Evolutionary conservation across 1,140 invertebrate genomes (phyloP).

Genomic region (Pseudomyrmex sp.): DNA sequence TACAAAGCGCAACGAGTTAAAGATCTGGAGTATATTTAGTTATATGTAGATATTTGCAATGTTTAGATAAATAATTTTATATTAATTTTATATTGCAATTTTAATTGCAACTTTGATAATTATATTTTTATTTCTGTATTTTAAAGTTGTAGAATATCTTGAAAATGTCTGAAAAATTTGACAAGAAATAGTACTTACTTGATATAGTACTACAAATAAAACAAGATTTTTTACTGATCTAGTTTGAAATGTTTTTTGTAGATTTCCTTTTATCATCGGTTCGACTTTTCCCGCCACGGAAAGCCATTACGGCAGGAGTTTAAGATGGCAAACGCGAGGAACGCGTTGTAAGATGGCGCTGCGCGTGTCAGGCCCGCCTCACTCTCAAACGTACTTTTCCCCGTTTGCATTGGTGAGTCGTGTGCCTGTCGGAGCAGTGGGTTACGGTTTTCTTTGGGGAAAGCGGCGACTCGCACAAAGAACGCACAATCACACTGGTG

Average conservation of each 20-base stretch:
- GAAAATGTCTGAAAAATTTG: too few relatives aligned
- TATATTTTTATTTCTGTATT: background rate
- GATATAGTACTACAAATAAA: too few relatives aligned
- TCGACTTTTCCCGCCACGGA: constrained; percentile 23
- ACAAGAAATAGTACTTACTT: too few relatives aligned
- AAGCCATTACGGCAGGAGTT: background rate
- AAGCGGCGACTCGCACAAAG: constrained; percentile 62
- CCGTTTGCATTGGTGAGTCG: constrained; percentile 71
- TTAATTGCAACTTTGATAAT: background rate
- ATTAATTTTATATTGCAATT: background rate
- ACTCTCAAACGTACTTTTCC: constrained; percentile 65
- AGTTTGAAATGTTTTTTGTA: background rate
- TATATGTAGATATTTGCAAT: too few relatives aligned
- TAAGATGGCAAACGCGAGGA: constrained; percentile 41
- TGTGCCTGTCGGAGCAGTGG: constrained; percentile 71
- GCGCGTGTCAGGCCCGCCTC: constrained; percentile 34
- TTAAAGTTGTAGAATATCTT: too few relatives aligned
- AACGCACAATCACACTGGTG: constrained; percentile 63
- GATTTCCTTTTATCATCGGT: background rate
- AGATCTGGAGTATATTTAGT: background rate
- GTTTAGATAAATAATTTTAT: too few relatives aligned
- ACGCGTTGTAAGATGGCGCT: constrained; percentile 26
- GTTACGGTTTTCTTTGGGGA: constrained; percentile 65
- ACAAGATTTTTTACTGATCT: background rate
- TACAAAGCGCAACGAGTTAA: background rate